Evolutionary conservation across 2,888 invertebrate species (phyloP).

Genomic region (Falcaria lacertinaria): DNA sequence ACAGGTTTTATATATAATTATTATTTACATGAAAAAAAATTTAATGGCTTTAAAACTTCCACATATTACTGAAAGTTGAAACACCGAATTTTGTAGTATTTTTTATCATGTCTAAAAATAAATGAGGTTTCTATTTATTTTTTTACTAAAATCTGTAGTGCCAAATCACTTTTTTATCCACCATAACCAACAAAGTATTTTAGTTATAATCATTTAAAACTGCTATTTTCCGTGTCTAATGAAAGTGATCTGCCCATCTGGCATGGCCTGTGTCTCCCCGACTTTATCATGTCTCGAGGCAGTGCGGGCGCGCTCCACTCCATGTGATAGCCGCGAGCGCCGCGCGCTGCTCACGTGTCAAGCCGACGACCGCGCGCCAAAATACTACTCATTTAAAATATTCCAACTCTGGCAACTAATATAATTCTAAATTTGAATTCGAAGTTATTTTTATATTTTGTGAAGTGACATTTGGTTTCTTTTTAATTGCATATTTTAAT

Average conservation of each 20-base stretch:
- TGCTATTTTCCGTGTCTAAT: conserved; percentile 2
- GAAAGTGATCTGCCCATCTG: conserved; percentile 30
- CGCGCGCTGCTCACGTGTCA: conserved; percentile 55
- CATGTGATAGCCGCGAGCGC: conserved; percentile 78
- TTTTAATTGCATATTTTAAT: neutral
- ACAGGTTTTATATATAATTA: too few species aligned
- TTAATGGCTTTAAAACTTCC: too few species aligned
- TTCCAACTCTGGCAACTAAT: conserved; percentile 1
- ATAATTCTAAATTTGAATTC: neutral
- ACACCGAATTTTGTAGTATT: too few species aligned
- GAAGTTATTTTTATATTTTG: neutral
- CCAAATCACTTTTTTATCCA: too few species aligned
- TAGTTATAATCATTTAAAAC: too few species aligned
- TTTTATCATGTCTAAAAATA: too few species aligned
- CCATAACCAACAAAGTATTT: conserved; percentile 8
- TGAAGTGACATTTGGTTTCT: neutral
- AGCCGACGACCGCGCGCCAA: conserved; percentile 40
- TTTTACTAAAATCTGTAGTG: too few species aligned
- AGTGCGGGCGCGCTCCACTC: conserved; percentile 53
- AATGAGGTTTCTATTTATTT: too few species aligned
- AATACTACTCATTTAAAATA: conserved; percentile 15
- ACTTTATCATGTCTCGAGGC: conserved; percentile 60
- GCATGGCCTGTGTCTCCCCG: conserved; percentile 51
- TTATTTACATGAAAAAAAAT: too few species aligned
- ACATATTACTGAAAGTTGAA: too few species aligned